Evolutionary conservation across 2,888 invertebrate genomes (phyloP), one percentile per base, ranked within the genome.

Genomic region (Helleia helle): DNA sequence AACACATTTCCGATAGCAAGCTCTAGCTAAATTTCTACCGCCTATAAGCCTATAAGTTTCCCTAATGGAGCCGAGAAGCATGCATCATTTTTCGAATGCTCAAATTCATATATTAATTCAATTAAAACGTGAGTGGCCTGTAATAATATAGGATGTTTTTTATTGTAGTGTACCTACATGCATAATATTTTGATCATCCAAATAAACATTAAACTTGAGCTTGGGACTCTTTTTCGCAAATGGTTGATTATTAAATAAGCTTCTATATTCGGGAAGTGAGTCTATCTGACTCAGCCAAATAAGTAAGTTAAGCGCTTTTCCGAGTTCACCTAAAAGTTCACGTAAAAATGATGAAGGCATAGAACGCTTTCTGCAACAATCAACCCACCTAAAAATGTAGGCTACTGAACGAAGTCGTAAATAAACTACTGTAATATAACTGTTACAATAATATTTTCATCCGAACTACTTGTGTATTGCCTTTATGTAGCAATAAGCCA

Each of bases 101-200:
- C n/a, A n/a, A n/a, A n/a, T n/a, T n/a, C n/a, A n/a, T n/a, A n/a
- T n/a, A 37, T 4, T 14, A 37, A 11, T 37, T 51, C 51, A 0
- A 52, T 47, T 36, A 55, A 47, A 2, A 13, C 8, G 49, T 58
- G 55, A 37, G 47, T 50, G 38, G 54, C 52, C 40, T 55, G 50
- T 48, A 59, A 7, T 3, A 56, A 11, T 13, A 56, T 49, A 1
- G 54, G 56, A 14, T 56, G 54, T 27, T 52, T 56, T 37, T 55
- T 56, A 2, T 54, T 45, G 36, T 44, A 52, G 48, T 9, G 55
- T 59, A 9, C 52, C 56, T 1, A 57, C 55, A 4, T 55, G 45
- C 27, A 55, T 48, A 4, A 56, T 14, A 0, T 47, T 44, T 14
- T 52, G 27, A 1, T 40, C 12, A 18, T 55, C 53, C 8, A 56